Percentiles rank a stretch among this genome's conserved stretches.
These are phyloP conservation scores for Drosophila trichaetosa DNA, from an alignment of 2,888 invertebrate species.

Conservation along the genomic window DNA sequence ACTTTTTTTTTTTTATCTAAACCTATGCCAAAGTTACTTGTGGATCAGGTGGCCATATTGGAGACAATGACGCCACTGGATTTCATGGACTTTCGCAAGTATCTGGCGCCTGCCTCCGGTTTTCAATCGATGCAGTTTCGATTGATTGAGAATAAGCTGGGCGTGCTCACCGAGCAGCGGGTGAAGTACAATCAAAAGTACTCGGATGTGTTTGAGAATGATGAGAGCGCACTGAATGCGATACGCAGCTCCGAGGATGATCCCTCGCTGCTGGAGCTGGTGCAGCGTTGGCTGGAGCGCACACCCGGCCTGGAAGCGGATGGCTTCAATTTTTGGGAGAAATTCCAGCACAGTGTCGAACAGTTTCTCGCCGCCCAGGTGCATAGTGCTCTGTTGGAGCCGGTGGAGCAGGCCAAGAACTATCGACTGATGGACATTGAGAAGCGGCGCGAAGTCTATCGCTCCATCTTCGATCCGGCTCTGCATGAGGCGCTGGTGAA, in stretches of 20 bases:
- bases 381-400: constrained; percentile 86
- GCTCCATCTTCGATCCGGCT: constrained; percentile 94
- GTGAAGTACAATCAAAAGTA: constrained; percentile 98
- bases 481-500: constrained; percentile 93
- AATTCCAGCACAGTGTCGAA: constrained; percentile 91
- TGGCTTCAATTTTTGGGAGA: constrained; percentile 97
- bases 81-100: constrained; percentile 98
- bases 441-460: constrained; percentile 93
- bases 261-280: constrained; percentile 93
- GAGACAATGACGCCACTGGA: constrained; percentile 99
- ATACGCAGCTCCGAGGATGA: constrained; percentile 91
- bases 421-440: constrained; percentile 91
- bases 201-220: constrained; percentile 92
- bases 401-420: constrained; percentile 87
- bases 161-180: constrained; percentile 92
- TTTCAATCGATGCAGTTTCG: constrained; percentile 99
- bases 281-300: constrained; percentile 96
- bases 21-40: constrained; percentile 89
- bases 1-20: background rate
- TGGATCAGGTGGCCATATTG: constrained; percentile 98
- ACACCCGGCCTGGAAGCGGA: constrained; percentile 95
- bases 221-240: constrained; percentile 87
- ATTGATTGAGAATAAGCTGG: constrained; percentile 96
- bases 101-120: constrained; percentile 97
- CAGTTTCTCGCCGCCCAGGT: constrained; percentile 90